Base-by-base conservation (phyloP, 1,140 invertebrate species). In the Helicoverpa zea region DNA sequence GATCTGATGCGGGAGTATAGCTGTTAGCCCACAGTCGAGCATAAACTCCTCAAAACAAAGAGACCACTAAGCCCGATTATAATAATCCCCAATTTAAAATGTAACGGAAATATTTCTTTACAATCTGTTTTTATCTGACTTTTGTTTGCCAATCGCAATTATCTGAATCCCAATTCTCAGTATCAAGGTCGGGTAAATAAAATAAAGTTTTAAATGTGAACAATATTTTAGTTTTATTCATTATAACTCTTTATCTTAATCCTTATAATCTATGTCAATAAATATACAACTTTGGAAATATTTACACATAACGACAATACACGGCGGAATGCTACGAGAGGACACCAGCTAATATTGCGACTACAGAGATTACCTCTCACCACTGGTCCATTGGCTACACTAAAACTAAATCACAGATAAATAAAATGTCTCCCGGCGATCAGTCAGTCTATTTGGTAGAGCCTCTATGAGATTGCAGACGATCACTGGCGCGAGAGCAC, bases 211-310 rank as follows among this genome's bases (percentile, higher is more conserved):
- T 88, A 87, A 89, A 84, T 84, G 81, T 79, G 66, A 87, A 88
- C 85, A 87, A 90, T 89, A 90, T 77, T 86, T 88, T 83, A 56
- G 72, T 85, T 91, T 93, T 89, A 89, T 90, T 92, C 73, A 87
- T 90, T 88, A 91, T 88, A 90, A 85, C 84, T 87, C 83, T 88
- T 80, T 85, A 81, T 73, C 87, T 88, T 92, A 91, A 89, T 70
- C 73, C 84, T 43, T 91, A 89, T 84, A n/a, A 58, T 68, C 81
- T 87, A 89, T 75, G 78, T 91, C 82, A 93, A 93, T 94, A 94
- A 93, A 94, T 94, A 90, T 93, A 94, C 90, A 92, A 72, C 89
- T 91, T 93, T 92, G 84, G 86, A 90, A 89, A 74, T 93, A 94
- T 92, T 90, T 93, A 93, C 91, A 94, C 82, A 72, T 83, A 89